These are phyloP conservation scores for Litoditis marina DNA, from an alignment of 2,888 invertebrate genomes.

Conservation along the genomic window DNA sequence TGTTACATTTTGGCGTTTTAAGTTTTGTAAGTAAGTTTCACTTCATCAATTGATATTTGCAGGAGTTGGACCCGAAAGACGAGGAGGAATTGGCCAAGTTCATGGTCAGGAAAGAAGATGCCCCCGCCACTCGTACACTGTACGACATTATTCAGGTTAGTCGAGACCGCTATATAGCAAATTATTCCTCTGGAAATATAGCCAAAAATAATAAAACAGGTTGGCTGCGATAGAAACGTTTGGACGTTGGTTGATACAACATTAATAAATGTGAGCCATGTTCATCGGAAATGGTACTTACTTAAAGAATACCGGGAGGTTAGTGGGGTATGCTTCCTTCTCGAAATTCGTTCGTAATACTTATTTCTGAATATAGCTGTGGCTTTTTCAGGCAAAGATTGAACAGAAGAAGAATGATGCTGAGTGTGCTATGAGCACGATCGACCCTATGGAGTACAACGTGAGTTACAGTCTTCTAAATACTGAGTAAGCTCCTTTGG, in stretches of 20 bases:
- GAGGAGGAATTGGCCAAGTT: conserved; percentile 84
- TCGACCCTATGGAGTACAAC: conserved; percentile 39
- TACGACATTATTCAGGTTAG: conserved; percentile 80
- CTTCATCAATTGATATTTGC: neutral
- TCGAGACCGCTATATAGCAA: neutral
- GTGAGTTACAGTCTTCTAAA: too few relatives aligned
- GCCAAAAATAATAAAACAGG: neutral
- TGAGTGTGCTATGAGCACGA: conserved; percentile 30
- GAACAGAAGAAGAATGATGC: conserved; percentile 41
- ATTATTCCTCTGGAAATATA: neutral
- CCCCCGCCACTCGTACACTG: conserved; percentile 72
- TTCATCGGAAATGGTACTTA: too few relatives aligned
- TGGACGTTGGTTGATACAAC: too few relatives aligned
- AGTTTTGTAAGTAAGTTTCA: neutral
- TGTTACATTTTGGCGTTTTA: neutral
- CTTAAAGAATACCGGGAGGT: too few relatives aligned
- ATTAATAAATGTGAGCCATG: too few relatives aligned
- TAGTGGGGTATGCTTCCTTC: neutral
- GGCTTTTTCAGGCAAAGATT: conserved; percentile 68
- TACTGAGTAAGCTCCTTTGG: neutral
- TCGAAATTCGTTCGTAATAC: neutral
- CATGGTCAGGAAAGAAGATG: conserved; percentile 69
- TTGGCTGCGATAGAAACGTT: neutral
- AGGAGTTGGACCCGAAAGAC: conserved; percentile 64
- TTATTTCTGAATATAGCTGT: neutral